Base-by-base conservation (phyloP, 2,888 invertebrate genomes). In the Drosophila pseudotalamancana region DNA sequence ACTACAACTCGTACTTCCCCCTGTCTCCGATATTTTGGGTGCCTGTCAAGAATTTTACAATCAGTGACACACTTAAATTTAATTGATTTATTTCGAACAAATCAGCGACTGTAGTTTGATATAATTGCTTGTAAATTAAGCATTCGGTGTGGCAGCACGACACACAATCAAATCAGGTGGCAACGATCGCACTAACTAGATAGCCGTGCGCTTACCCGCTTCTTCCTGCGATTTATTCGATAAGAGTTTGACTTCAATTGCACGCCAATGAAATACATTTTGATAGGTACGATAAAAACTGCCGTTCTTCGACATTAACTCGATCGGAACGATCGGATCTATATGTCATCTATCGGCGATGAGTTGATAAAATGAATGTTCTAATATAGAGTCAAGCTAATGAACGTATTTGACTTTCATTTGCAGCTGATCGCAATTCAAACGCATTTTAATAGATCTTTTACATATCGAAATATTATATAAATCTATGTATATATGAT, bases 1-100 rank as follows among this genome's bases (percentile, higher is more conserved):
- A 32, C 32, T 32, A 21, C 25, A 14, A 45, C 12, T 4, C 14
- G 11, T 1, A 1, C 8, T n/a, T 4, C 1, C 6, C 21, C 14
- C 12, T 4, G 0, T 8, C 4, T 1, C 4, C 14, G 27, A 18
- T 29, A 9, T 2, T 1, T 5, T 12, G 19, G 12, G 25, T 21
- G 12, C 16, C 25, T 55, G 53, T 46, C 49, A 59, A 42, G 27
- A 48, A 32, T 27, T 35, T 64, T 63, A 60, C 56, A 77, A 77
- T 75, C 89, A 84, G 79, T 77, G 88, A 88, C 82, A 87, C 70
- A 86, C 75, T 75, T 77, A 80, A 77, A 65, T 60, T 70, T 72
- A 77, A 84, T 81, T 89, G 89, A 90, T 89, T 89, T 90, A 88
- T 85, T 87, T 76, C 56, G 61, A 67, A 74, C 64, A 88, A 83